Percentiles rank a stretch among this genome's conserved stretches.
These are phyloP conservation scores for Trichonephila inaurata DNA, from an alignment of 1,140 invertebrate species.

Conservation along the genomic window DNA sequence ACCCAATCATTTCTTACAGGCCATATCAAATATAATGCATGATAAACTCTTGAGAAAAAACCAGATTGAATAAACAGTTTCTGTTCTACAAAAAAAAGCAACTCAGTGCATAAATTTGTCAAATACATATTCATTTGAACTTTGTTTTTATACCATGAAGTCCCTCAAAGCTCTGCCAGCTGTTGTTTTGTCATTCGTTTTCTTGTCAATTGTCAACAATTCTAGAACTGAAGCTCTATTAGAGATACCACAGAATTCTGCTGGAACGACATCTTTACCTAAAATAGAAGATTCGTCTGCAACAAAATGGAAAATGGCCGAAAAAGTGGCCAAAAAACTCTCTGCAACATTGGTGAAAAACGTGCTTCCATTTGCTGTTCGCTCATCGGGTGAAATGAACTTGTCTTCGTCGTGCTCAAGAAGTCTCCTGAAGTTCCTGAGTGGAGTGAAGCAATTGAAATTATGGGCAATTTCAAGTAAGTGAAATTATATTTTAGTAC, in stretches of 20 bases:
- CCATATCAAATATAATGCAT: too few relatives aligned
- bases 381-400: constrained; percentile 28
- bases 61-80: too few relatives aligned
- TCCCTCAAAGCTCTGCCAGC: not conserved
- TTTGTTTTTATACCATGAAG: not conserved
- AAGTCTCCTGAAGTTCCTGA: constrained; percentile 50
- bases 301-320: constrained; percentile 38
- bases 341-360: constrained; percentile 7
- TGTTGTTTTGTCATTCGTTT: not conserved
- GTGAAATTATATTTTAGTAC: not conserved
- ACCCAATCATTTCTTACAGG: too few relatives aligned
- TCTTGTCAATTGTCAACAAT: not conserved
- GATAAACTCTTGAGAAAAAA: too few relatives aligned
- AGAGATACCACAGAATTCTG: not conserved
- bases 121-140: too few relatives aligned
- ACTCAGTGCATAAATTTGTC: too few relatives aligned
- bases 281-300: not conserved
- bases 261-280: not conserved
- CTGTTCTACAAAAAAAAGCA: too few relatives aligned
- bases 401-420: constrained; percentile 26
- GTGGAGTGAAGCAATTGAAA: constrained; percentile 55
- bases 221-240: not conserved
- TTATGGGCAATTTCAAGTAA: constrained; percentile 69
- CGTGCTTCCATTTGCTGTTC: constrained; percentile 8
- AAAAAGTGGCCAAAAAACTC: constrained; percentile 38